phyloP scores from a whole-genome alignment of 2,113 vertebrate species.

The Amphiprion percula region DNA sequence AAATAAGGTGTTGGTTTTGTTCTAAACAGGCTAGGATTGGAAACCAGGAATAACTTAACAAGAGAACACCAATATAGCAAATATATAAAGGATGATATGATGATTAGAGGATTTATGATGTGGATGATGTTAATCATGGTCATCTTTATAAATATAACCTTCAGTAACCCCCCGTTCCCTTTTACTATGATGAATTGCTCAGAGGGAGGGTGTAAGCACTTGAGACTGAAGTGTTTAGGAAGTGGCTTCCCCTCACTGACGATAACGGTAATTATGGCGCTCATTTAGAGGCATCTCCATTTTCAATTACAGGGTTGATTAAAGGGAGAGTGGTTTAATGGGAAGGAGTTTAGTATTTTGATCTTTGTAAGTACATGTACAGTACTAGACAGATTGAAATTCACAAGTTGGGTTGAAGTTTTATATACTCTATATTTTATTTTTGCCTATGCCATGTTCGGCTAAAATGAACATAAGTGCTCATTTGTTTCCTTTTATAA shows the following conservation, averaged over 20 bases:
- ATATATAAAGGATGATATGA: too few species aligned
- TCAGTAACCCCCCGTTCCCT: not conserved
- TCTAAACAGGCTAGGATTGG: not conserved
- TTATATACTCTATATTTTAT: not conserved
- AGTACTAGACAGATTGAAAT: not conserved
- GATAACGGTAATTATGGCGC: constrained; percentile 75
- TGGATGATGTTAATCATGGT: constrained; percentile 15
- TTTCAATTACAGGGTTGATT: constrained; percentile 76
- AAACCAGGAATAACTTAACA: too few species aligned
- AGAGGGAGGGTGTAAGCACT: constrained; percentile 62
- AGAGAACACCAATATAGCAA: too few species aligned
- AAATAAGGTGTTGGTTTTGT: constrained; percentile 1
- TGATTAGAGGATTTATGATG: not conserved
- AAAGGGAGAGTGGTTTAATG: constrained; percentile 41
- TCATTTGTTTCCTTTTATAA: not conserved
- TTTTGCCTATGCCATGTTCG: too few species aligned
- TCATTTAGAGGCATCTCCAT: constrained; percentile 70
- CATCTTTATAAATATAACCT: not conserved
- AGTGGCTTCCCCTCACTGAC: constrained; percentile 65
- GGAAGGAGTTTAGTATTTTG: constrained; percentile 35
- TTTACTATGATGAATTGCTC: constrained; percentile 41
- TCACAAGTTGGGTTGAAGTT: not conserved
- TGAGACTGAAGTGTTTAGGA: constrained; percentile 67
- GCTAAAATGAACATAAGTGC: not conserved
- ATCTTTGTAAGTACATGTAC: not conserved